Conservation (phyloP, 2,113 vertebrate genomes). For the Muscicapa adusta region DNA sequence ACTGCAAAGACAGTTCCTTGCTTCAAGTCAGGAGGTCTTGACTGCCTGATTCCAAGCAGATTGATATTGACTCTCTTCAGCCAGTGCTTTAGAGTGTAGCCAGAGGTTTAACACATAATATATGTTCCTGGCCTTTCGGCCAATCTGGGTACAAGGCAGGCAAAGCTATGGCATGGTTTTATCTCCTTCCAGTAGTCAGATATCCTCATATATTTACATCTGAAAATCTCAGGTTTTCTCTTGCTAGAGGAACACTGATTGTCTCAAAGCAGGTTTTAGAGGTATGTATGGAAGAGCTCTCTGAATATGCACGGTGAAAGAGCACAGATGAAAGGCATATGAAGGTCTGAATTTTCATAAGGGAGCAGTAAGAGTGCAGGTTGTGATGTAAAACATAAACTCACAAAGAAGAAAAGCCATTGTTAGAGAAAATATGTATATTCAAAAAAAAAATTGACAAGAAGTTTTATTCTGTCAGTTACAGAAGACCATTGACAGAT, state of each 20-base stretch:
- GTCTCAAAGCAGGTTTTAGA: not conserved
- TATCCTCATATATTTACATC: not conserved
- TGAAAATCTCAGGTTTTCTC: not conserved
- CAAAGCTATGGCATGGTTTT: not conserved
- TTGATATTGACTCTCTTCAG: not conserved
- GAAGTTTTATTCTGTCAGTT: not conserved
- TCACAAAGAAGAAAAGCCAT: not conserved
- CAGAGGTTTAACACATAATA: not conserved
- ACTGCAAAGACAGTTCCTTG: not conserved
- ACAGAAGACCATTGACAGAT: not conserved
- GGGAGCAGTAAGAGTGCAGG: not conserved
- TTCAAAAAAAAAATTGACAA: conserved; percentile 4
- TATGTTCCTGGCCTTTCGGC: not conserved
- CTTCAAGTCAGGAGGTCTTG: not conserved
- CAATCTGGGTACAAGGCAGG: not conserved
- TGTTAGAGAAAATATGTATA: not conserved
- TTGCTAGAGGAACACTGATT: not conserved
- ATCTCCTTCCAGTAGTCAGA: not conserved
- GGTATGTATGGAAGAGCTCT: not conserved
- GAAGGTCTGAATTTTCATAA: not conserved
- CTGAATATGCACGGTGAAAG: not conserved
- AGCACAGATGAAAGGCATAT: not conserved
- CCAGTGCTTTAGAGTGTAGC: not conserved
- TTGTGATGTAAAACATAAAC: not conserved
- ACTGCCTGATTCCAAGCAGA: not conserved